Percentiles rank a stretch among this genome's conserved stretches.
These are phyloP conservation scores for Motacilla tschutschensis DNA, from an alignment of 2,113 vertebrate genomes.

Conservation along the genomic window DNA sequence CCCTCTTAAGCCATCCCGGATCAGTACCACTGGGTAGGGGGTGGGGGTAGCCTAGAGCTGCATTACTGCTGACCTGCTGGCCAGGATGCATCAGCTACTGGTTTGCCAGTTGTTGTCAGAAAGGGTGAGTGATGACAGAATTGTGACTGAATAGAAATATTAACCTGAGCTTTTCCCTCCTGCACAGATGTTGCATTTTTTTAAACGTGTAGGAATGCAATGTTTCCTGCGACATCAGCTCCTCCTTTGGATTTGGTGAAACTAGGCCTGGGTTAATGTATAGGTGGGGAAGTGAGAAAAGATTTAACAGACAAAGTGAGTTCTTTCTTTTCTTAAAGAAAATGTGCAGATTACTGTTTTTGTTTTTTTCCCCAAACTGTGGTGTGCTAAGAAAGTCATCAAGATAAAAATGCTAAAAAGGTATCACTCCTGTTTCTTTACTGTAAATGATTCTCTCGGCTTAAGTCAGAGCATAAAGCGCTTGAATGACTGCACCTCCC, in stretches of 20 bases:
- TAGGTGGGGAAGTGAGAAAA: background rate
- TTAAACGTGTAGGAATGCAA: background rate
- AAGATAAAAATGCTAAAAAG: background rate
- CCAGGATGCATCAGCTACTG: background rate
- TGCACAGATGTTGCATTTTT: background rate
- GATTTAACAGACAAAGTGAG: background rate
- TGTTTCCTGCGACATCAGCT: background rate
- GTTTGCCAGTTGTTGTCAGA: background rate
- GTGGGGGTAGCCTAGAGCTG: background rate
- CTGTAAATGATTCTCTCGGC: background rate
- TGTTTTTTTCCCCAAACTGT: background rate
- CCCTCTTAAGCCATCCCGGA: background rate
- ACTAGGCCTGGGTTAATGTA: background rate
- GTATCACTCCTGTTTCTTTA: background rate
- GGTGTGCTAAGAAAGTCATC: background rate
- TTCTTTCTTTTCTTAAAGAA: background rate
- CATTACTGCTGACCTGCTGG: background rate
- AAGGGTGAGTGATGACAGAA: background rate
- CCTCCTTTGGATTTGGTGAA: background rate
- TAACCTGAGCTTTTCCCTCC: background rate
- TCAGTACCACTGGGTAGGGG: background rate
- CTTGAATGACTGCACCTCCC: background rate
- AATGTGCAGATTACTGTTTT: background rate
- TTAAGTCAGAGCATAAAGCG: background rate
- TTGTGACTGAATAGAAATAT: background rate